Conservation (phyloP, 2,113 vertebrate species). For the Mesocricetus auratus region DNA sequence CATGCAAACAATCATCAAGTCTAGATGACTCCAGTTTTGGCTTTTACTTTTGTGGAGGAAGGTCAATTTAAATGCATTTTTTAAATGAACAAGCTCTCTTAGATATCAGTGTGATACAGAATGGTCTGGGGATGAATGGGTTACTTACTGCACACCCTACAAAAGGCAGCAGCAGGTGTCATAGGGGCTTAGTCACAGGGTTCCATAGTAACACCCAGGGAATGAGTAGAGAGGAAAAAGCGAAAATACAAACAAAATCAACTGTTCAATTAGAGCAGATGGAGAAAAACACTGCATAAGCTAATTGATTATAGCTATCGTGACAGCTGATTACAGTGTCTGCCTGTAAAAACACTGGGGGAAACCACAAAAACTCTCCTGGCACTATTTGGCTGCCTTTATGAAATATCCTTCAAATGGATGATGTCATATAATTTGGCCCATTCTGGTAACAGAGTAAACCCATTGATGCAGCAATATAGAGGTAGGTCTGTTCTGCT, state of each 20-base stretch:
- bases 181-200: constrained; percentile 41
- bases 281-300: constrained; percentile 70
- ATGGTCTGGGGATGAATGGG: constrained; percentile 6
- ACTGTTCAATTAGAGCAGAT: constrained; percentile 68
- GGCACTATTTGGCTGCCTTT: constrained; percentile 30
- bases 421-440: constrained; percentile 9
- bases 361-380: background rate
- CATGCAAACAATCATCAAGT: background rate
- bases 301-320: constrained; percentile 79
- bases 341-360: constrained; percentile 58
- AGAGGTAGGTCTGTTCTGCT: background rate
- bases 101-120: background rate
- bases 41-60: constrained; percentile 22
- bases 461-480: background rate
- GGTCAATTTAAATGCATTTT: background rate
- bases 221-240: constrained; percentile 53
- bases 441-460: background rate
- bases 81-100: background rate
- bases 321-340: constrained; percentile 67
- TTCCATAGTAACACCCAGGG: constrained; percentile 34
- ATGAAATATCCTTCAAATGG: constrained; percentile 27
- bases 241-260: constrained; percentile 75
- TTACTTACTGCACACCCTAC: constrained; percentile 3
- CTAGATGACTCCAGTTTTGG: background rate
- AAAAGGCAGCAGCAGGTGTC: constrained; percentile 11